Conservation (phyloP, 2,888 invertebrate genomes). For the Caenorhabditis japonica region DNA sequence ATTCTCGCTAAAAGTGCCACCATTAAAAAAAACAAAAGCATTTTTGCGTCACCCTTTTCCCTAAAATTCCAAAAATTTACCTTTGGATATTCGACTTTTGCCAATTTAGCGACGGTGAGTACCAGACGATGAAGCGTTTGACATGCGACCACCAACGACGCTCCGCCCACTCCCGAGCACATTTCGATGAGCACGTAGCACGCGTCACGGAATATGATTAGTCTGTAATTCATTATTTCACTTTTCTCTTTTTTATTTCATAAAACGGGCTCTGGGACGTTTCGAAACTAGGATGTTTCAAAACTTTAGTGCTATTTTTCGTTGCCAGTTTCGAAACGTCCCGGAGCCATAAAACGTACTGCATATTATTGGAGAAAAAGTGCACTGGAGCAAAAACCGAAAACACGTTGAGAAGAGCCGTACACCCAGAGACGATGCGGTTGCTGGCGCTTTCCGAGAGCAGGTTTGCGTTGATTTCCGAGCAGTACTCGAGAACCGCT, state of each 20-base stretch:
- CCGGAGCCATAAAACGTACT: conserved; percentile 40
- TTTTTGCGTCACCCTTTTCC: conserved; percentile 10
- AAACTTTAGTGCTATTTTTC: too few species aligned
- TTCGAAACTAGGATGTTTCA: too few species aligned
- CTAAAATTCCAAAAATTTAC: conserved; percentile 3
- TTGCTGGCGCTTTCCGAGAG: conserved; percentile 59
- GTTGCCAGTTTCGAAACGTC: too few species aligned
- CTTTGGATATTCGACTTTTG: conserved; percentile 27
- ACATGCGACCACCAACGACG: conserved; percentile 19
- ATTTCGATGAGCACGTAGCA: conserved; percentile 56
- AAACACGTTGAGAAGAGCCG: conserved; percentile 71
- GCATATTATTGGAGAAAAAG: conserved; percentile 62
- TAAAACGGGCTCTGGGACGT: too few species aligned
- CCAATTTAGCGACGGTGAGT: conserved; percentile 31
- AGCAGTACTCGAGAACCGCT: conserved; percentile 66
- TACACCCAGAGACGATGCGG: conserved; percentile 70
- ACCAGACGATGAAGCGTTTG: conserved; percentile 37
- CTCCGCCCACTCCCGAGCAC: conserved; percentile 46
- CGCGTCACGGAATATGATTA: conserved; percentile 50
- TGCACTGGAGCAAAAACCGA: conserved; percentile 69
- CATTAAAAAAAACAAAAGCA: background rate
- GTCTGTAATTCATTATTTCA: too few species aligned
- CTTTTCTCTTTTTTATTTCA: too few species aligned
- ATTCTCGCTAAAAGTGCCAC: background rate
- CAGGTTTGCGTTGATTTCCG: conserved; percentile 66